Conservation (phyloP, 2,888 invertebrate genomes). For the Tetragonisca angustula region DNA sequence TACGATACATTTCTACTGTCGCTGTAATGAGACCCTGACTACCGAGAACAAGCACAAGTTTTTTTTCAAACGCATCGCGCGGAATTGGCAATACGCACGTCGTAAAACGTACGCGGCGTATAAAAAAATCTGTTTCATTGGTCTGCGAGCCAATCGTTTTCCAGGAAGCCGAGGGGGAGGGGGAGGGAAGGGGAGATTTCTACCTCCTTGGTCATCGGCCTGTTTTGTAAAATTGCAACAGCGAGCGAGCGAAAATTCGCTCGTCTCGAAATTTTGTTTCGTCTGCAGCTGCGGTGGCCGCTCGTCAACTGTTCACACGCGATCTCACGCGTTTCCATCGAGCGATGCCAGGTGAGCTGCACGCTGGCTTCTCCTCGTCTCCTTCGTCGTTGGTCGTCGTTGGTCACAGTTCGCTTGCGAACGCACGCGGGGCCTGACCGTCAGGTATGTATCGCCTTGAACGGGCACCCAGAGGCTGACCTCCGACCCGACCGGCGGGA, state of each 20-base stretch:
- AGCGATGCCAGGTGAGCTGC: conserved; percentile 54
- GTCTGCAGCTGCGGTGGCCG: not conserved
- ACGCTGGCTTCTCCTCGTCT: conserved; percentile 46
- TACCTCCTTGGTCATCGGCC: no score
- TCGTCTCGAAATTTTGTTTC: not conserved
- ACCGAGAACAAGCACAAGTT: no score
- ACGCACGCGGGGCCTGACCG: conserved; percentile 51
- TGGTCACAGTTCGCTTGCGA: conserved; percentile 19
- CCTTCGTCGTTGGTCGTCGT: conserved; percentile 34
- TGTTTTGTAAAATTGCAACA: no score
- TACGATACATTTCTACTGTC: no score
- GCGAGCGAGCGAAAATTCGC: no score
- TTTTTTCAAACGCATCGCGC: no score
- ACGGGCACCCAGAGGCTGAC: conserved; percentile 70
- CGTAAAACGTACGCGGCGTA: not conserved
- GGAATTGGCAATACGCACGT: not conserved
- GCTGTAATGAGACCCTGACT: no score
- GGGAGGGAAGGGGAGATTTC: no score
- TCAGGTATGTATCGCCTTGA: conserved; percentile 64
- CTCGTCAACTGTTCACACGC: conserved; percentile 30
- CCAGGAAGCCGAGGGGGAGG: conserved; percentile 36
- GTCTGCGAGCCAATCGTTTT: not conserved
- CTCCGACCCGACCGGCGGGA: conserved; percentile 75
- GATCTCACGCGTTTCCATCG: conserved; percentile 40
- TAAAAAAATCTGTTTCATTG: not conserved